Base-by-base conservation (phyloP, 2,113 vertebrate species). In the Pygoscelis antarcticus region DNA sequence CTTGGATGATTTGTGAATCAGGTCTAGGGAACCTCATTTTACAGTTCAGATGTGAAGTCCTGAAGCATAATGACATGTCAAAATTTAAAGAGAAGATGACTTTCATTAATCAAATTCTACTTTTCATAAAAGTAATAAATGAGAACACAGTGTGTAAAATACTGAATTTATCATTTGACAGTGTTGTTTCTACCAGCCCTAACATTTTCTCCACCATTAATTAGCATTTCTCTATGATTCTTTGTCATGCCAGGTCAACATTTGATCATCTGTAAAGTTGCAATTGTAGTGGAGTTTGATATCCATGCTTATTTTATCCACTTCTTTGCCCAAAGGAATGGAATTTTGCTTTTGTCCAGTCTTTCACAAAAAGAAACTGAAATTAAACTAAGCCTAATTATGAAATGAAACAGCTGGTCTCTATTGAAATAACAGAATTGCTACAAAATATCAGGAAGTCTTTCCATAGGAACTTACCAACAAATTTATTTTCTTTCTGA, bases 31-130 rank as follows among this genome's bases (percentile, higher is more conserved):
- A 92, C 69, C 32, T 76, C 60, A 87, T 84, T 89, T 91, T 77
- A 80, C 11, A 70, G 44, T 90, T 84, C 7, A 30, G 16, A 82
- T 76, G 20, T 65, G 58, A 76, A 70, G 23, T 84, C 15, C 34
- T 75, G 21, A 83, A 93, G 26, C 61, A 87, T 57, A 95, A 92
- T 83, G 51, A 60, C 20, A 7, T 49, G 34, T 42, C 74, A 89
- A 71, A 96, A 89, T 72, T 76, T 91, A 91, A 93, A 62, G 29
- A 82, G 38, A 94, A 58, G 57, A 86, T n/a, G 10, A 54, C 26
- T 87, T 82, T 52, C 47, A 70, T 95, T 82, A 82, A 89, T 93
- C 26, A 93, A 94, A 79, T 89, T 79, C 22, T 76, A 32, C 30
- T 80, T 95, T 84, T 89, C 52, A 65, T 66, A 57, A 64, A 92